Conservation (phyloP, 37 sponge, comb jelly and placozoan genomes). For the Oscarella lobularis region DNA sequence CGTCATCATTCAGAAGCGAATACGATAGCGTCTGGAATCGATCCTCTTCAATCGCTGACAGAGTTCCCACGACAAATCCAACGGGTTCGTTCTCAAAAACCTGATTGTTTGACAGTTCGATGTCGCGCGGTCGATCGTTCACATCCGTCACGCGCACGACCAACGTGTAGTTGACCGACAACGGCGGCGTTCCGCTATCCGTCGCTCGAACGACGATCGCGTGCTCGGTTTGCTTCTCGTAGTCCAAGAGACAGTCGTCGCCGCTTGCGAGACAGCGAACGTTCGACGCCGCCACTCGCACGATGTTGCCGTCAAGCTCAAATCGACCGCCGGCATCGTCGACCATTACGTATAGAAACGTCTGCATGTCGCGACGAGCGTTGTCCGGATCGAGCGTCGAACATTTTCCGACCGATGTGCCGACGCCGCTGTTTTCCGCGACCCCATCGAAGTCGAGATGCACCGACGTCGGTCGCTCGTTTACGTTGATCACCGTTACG, state of each 20-base stretch:
- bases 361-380: too few species aligned
- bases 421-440: too few species aligned
- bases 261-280: not conserved
- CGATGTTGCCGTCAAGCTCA: too few species aligned
- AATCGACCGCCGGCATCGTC: too few species aligned
- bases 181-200: not conserved
- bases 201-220: not conserved
- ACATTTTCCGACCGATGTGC: too few species aligned
- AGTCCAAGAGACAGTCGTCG: not conserved
- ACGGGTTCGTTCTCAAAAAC: not conserved
- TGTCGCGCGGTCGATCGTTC: conserved; percentile 3
- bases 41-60: not conserved
- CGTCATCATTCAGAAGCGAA: not conserved
- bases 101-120: not conserved
- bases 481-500: too few species aligned
- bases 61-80: not conserved
- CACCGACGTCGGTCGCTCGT: too few species aligned
- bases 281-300: not conserved
- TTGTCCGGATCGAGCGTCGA: too few species aligned
- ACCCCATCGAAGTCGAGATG: too few species aligned
- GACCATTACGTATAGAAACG: too few species aligned
- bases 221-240: not conserved
- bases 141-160: not conserved
- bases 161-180: not conserved
- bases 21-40: not conserved